Evolutionary conservation across 1,140 invertebrate genomes (phyloP).

Genomic region (Ostrea edulis): DNA sequence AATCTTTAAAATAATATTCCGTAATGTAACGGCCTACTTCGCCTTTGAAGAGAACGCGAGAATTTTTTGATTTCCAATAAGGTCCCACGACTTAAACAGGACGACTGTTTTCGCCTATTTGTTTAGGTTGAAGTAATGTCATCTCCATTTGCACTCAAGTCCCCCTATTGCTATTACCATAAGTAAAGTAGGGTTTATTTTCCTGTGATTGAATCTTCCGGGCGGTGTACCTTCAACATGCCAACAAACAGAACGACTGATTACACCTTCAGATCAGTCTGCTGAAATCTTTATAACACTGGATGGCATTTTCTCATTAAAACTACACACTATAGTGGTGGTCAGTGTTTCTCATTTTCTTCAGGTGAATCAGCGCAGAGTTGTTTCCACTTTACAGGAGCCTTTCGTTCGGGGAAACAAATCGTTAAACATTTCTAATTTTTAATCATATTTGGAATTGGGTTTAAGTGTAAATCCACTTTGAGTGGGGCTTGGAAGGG

Average conservation of each 20-base stretch:
- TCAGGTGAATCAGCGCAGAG: constrained; percentile 11
- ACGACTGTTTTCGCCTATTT: constrained; percentile 30
- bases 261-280: constrained; percentile 14
- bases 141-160: constrained; percentile 3
- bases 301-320: constrained; percentile 32
- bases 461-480: constrained; percentile 33
- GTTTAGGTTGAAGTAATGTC: constrained; percentile 26
- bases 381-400: constrained; percentile 20
- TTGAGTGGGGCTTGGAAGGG: constrained; percentile 15
- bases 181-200: constrained; percentile 28
- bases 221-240: constrained; percentile 30
- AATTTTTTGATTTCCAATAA: constrained; percentile 29
- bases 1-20: constrained; percentile 38
- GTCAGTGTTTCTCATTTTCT: constrained; percentile 12
- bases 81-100: not conserved
- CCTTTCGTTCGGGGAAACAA: constrained; percentile 10
- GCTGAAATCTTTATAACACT: not conserved
- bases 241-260: constrained; percentile 24
- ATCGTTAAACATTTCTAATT: constrained; percentile 32
- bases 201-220: constrained; percentile 13
- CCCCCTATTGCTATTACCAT: constrained; percentile 9
- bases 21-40: constrained; percentile 31
- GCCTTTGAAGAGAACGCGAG: constrained; percentile 14
- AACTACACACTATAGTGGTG: not conserved
- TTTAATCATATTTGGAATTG: constrained; percentile 37